Evolutionary conservation across 2,888 invertebrate genomes (phyloP).

Genomic region (Allolobophora icterica): DNA sequence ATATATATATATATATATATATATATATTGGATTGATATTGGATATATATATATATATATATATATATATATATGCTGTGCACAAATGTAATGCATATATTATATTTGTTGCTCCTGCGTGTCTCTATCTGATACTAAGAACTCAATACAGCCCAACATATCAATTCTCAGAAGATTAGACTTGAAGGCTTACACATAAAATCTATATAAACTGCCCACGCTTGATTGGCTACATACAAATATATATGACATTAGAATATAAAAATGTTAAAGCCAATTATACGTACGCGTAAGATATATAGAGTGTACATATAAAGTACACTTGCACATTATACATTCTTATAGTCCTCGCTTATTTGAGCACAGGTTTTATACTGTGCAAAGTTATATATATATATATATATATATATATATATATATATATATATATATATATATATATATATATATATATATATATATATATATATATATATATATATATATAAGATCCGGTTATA

Average conservation of each 20-base stretch:
- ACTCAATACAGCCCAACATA: neutral
- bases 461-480: neutral
- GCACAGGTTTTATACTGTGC: neutral
- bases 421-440: neutral
- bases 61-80: neutral
- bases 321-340: neutral
- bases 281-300: neutral
- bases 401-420: neutral
- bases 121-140: neutral
- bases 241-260: neutral
- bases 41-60: neutral
- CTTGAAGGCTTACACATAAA: neutral
- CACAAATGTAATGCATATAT: neutral
- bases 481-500: neutral
- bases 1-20: no score
- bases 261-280: neutral
- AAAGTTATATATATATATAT: neutral
- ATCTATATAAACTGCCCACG: neutral
- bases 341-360: neutral
- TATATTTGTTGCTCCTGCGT: neutral
- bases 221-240: neutral
- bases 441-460: neutral
- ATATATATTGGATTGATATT: no score
- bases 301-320: neutral
- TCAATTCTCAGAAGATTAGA: neutral